Base-by-base conservation (phyloP, 2,797 vertebrate genomes). In the Oophaga sylvatica region DNA sequence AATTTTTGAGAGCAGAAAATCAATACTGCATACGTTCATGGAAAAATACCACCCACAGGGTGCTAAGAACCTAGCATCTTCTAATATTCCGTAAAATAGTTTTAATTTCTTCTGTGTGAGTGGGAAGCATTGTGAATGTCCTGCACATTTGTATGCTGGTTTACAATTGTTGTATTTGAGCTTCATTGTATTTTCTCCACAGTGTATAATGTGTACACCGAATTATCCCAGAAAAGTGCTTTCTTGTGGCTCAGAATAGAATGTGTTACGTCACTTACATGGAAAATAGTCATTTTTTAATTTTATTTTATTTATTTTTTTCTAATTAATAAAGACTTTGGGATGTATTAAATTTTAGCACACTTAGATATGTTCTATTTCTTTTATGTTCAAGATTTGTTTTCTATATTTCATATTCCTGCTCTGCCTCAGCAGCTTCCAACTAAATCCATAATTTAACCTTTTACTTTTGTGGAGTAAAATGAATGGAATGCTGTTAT, bases 121-220 rank as follows among this genome's bases (percentile, higher is more conserved):
- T 92, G 93, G 90, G 91, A 88, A 90, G 90, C 90, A 75, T 90
- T 92, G 92, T 91, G 90, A 92, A 91, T 91, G 83, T 90, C 26
- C 59, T 16, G 89, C 87, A 92, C 77, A 83, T 91, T 86, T 90
- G 88, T 92, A 90, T 93, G 86, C 90, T 81, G 91, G 91, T 92
- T 93, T 93, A 91, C 70, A 94, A 92, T 91, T 92, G 90, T 92
- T 92, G 91, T 93, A 91, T 94, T 94, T 93, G 92, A 93, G 94
- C 93, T 95, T 93, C 5, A 89, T 88, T 95, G 90, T 91, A 89
- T 93, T 93, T 92, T 93, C 93, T 92, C 94, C 91, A 68, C 63
- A 79, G 71, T 80, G 35, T 78, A 77, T 83, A 60, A 87, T 87
- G 62, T 78, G 48, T 83, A 60, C 86, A 87, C 57, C 63, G n/a